Evolutionary conservation across 2,113 vertebrate genomes (phyloP).

Genomic region (Uropsilus gracilis): DNA sequence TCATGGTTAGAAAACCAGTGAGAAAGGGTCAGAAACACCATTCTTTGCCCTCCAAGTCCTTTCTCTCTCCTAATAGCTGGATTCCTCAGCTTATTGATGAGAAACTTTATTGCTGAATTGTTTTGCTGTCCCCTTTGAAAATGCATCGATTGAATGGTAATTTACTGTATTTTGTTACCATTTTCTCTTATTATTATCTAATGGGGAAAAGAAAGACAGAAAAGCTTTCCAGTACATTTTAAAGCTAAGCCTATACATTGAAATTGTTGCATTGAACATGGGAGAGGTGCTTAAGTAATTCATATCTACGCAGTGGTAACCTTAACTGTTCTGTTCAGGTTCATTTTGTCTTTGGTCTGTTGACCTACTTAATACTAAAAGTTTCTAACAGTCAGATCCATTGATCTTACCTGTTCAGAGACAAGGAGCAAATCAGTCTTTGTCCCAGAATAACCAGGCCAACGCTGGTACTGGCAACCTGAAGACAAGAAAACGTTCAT

Average conservation of each 20-base stretch:
- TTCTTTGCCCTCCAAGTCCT: background rate
- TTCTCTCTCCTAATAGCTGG: background rate
- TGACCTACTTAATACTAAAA: background rate
- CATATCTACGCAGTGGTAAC: background rate
- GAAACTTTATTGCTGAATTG: background rate
- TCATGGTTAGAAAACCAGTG: background rate
- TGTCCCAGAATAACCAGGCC: slow-evolving; percentile 80
- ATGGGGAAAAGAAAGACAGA: background rate
- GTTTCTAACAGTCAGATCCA: background rate
- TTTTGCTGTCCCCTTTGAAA: background rate
- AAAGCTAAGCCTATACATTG: background rate
- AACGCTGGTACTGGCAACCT: slow-evolving; percentile 81
- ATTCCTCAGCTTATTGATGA: background rate
- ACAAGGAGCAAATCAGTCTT: slow-evolving; percentile 83
- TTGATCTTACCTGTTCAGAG: slow-evolving; percentile 84
- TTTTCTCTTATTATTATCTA: background rate
- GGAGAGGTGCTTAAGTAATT: background rate
- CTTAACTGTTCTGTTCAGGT: background rate
- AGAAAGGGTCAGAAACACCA: background rate
- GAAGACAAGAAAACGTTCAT: slow-evolving; percentile 45
- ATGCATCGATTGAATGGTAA: background rate
- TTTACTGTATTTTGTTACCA: background rate
- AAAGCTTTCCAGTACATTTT: background rate
- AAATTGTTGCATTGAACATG: background rate
- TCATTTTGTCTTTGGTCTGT: background rate